Conservation (phyloP, 1,140 invertebrate species). For the Uloborus diversus region DNA sequence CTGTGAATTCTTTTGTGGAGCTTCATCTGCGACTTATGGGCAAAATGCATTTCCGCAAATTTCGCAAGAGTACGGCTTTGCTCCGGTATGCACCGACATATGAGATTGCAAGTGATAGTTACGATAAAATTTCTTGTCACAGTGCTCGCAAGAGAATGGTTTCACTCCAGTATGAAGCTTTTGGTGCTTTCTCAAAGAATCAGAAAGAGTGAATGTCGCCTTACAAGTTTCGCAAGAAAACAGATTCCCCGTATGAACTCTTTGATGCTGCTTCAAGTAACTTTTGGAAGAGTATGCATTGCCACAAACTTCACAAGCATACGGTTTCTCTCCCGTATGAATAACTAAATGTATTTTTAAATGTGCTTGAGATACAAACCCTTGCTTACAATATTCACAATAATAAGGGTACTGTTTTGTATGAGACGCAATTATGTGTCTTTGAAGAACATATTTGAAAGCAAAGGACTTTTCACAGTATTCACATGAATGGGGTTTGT, state of each 20-base stretch:
- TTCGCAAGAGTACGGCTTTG: slow-evolving; percentile 75
- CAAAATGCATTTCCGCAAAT: slow-evolving; percentile 66
- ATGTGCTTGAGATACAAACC: too few relatives aligned
- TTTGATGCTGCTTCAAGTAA: slow-evolving; percentile 27
- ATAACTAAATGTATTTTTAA: not conserved
- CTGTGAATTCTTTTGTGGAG: not conserved
- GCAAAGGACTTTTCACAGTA: too few relatives aligned
- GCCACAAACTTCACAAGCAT: slow-evolving; percentile 72
- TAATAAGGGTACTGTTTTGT: too few relatives aligned
- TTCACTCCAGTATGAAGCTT: slow-evolving; percentile 47
- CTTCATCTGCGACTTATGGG: slow-evolving; percentile 68
- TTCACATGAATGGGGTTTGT: too few relatives aligned
- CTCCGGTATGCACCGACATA: slow-evolving; percentile 82
- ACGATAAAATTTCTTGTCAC: slow-evolving; percentile 88
- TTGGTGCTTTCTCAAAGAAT: slow-evolving; percentile 22
- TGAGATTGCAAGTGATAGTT: slow-evolving; percentile 92
- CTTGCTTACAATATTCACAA: too few relatives aligned
- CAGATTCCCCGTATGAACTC: slow-evolving; percentile 4
- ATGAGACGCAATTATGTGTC: too few relatives aligned
- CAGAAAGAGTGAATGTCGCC: slow-evolving; percentile 22
- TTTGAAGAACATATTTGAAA: too few relatives aligned
- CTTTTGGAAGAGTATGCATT: slow-evolving; percentile 78
- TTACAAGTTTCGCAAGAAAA: slow-evolving; percentile 46
- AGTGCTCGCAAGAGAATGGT: slow-evolving; percentile 89
- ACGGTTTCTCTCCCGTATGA: slow-evolving; percentile 34